Conservation (phyloP, 2,797 vertebrate genomes). For the Epinephelus awoara region DNA sequence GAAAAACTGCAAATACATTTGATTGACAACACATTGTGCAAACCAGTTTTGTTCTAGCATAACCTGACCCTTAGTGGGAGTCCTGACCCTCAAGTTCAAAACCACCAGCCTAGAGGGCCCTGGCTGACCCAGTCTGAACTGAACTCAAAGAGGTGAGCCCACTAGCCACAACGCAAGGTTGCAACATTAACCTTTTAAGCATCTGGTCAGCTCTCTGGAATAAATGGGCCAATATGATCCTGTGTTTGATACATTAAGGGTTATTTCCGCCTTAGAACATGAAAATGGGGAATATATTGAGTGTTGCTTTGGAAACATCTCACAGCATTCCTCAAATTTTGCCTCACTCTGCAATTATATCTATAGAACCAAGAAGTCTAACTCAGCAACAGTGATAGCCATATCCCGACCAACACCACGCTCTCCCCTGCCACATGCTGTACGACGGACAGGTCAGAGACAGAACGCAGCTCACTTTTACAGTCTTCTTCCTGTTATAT, state of each 20-base stretch:
- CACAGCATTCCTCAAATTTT: constrained; percentile 34
- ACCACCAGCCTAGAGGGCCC: not conserved
- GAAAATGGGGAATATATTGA: constrained; percentile 16
- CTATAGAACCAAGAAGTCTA: constrained; percentile 42
- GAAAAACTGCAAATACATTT: not conserved
- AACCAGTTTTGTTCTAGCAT: not conserved
- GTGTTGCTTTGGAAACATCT: constrained; percentile 21
- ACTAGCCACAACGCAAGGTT: not conserved
- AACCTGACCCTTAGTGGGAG: not conserved
- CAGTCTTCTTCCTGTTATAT: constrained; percentile 54
- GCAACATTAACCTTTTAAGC: constrained; percentile 6
- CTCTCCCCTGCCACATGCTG: constrained; percentile 16
- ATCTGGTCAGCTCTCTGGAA: not conserved
- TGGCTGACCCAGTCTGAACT: not conserved
- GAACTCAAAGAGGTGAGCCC: no score
- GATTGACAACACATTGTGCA: not conserved
- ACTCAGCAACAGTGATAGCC: constrained; percentile 40
- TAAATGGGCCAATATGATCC: no score
- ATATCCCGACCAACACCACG: constrained; percentile 19
- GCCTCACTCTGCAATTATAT: constrained; percentile 52
- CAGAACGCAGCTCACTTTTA: constrained; percentile 50
- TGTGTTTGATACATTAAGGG: not conserved
- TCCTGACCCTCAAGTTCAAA: not conserved
- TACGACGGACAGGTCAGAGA: constrained; percentile 38
- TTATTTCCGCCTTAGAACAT: constrained; percentile 1